Base-by-base conservation (phyloP, 1,140 invertebrate genomes). In the Ceratoteleas bidentatus region DNA sequence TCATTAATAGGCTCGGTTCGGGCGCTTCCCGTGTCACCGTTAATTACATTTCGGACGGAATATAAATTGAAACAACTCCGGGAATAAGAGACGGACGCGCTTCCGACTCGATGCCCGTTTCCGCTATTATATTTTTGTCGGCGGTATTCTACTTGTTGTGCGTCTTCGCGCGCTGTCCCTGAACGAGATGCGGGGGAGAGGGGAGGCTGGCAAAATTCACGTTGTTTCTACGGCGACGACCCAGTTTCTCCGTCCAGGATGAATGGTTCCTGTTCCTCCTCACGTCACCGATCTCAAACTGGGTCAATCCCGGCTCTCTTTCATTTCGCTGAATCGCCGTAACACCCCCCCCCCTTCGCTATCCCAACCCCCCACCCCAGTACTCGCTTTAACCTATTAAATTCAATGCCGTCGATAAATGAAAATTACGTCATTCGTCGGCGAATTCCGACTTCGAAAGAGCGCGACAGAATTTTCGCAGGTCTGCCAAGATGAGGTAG, bases 191-290 rank as follows among this genome's bases (percentile, higher is more conserved):
- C 40, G 61, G 38, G n/a, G 43, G 16, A 6, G 2, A 14, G 52
- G 10, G 10, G 69, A 38, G 75, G 69, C 49, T 53, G 36, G 8
- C 38, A 40, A 78, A 78, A 83, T 78, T 78, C 65, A 78, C 58
- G 69, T 68, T 77, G 73, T 76, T 80, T 80, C 76, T 73, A 77
- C 69, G 49, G 83, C 64, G 68, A 84, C 85, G 85, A 87, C 83
- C 83, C 16, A 87, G 65, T 86, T 87, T 81, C 69, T 43, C 50
- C 53, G 6, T 66, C 60, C 84, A 86, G 85, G 84, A 85, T 87
- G 86, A 87, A 87, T 87, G 86, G 86, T 87, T 85, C 78, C 56
- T 87, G 86, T 84, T 84, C 80, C 75, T 54, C 74, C 58, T 83
- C 72, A 76, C 85, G 84, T 86, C 86, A 84, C 73, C 60, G 66